A percentile compares a stretch with the other conserved stretches of the same genome.
Evolutionary conservation across 2,797 vertebrate species (phyloP).

Genomic region (Peromyscus melanophrys): DNA sequence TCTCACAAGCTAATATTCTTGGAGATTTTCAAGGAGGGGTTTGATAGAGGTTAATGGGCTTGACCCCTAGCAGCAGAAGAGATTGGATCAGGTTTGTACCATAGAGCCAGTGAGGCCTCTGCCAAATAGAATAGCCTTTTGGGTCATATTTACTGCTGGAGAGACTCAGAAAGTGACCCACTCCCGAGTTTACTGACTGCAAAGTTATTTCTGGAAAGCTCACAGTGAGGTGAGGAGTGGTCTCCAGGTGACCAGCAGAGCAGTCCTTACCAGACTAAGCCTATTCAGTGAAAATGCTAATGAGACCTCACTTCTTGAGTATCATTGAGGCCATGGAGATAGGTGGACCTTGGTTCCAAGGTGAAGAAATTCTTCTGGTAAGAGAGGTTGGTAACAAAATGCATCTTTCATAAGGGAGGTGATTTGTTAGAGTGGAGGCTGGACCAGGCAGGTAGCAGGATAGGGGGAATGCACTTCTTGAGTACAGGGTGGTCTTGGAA

Average conservation of each 20-base stretch:
- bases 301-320: neutral
- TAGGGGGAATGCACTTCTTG: neutral
- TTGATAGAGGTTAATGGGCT: neutral
- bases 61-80: neutral
- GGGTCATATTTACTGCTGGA: neutral
- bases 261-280: neutral
- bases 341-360: neutral
- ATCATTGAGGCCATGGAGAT: neutral
- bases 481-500: neutral
- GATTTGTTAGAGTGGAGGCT: neutral
- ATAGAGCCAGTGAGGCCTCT: neutral
- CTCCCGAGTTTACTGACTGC: neutral
- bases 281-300: neutral
- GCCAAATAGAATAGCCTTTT: neutral
- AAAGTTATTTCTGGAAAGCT: conserved; percentile 19
- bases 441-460: neutral
- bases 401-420: neutral
- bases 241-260: neutral
- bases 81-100: neutral
- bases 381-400: neutral
- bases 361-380: neutral
- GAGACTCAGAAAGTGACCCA: neutral
- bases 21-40: neutral
- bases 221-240: neutral
- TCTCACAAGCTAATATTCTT: neutral